Percentiles rank a stretch among this genome's conserved stretches.
Evolutionary conservation across 2,888 invertebrate genomes (phyloP).

Genomic region (Lissonota sp.): DNA sequence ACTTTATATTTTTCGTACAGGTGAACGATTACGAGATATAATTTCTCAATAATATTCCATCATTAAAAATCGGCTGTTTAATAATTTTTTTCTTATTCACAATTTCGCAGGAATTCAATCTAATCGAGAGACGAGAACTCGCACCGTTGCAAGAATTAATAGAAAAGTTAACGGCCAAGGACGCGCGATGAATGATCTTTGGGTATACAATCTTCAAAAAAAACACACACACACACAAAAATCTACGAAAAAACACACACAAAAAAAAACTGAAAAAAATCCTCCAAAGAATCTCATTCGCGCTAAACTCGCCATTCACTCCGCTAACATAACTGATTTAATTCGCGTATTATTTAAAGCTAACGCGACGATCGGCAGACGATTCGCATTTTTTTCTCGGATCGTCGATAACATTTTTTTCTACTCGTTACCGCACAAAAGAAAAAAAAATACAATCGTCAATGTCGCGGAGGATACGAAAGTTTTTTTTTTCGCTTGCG

Average conservation of each 20-base stretch:
- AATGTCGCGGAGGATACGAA: constrained; percentile 15
- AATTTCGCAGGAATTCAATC: constrained; percentile 94
- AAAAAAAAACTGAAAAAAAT: constrained; percentile 66
- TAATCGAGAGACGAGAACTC: constrained; percentile 98
- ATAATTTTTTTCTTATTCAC: background rate
- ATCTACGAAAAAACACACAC: constrained; percentile 50
- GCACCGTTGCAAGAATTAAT: constrained; percentile 99
- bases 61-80: background rate
- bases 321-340: constrained; percentile 70
- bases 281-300: constrained; percentile 81
- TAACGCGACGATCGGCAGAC: constrained; percentile 66
- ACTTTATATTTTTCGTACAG: constrained; percentile 99
- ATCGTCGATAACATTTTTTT: constrained; percentile 49
- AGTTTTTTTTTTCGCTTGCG: constrained; percentile 55
- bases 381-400: constrained; percentile 65
- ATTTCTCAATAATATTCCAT: background rate
- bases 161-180: constrained; percentile 96
- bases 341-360: constrained; percentile 73
- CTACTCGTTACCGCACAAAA: constrained; percentile 38
- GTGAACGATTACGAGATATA: constrained; percentile 82
- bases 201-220: constrained; percentile 58
- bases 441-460: constrained; percentile 11
- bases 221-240: constrained; percentile 16
- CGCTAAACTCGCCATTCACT: constrained; percentile 70
- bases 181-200: constrained; percentile 89